phyloP scores from a whole-genome alignment of 1,140 invertebrate species.

The Pseudomyrmex dendroicus region DNA sequence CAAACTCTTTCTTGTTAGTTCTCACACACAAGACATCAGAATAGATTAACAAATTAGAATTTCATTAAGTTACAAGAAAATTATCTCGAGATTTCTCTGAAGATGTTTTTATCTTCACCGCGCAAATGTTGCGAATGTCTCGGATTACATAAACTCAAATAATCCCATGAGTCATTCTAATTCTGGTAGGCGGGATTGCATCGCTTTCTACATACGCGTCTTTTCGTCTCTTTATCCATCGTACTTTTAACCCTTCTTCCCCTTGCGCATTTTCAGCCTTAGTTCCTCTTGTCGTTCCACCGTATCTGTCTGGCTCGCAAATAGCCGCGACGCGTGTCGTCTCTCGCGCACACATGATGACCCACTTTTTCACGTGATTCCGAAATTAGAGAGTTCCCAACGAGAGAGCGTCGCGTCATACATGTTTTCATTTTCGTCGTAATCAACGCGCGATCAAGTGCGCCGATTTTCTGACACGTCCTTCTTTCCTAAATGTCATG shows the following conservation, averaged over 20 bases:
- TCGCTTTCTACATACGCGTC: conserved; percentile 1
- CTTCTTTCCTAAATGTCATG: conserved; percentile 32
- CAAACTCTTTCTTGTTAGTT: not conserved
- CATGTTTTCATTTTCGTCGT: conserved; percentile 49
- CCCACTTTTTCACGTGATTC: conserved; percentile 69
- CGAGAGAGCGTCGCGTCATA: conserved; percentile 1
- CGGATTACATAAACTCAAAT: conserved; percentile 75
- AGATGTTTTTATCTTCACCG: not conserved
- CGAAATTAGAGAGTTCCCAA: conserved; percentile 64
- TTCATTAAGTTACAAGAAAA: not conserved
- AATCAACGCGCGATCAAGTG: conserved; percentile 4
- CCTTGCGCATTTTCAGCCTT: conserved; percentile 35
- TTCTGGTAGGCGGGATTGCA: conserved; percentile 68
- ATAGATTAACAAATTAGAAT: not conserved
- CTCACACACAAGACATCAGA: not conserved
- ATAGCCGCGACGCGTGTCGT: conserved; percentile 64
- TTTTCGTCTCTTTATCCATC: not conserved
- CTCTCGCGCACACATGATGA: conserved; percentile 64
- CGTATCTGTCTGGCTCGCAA: conserved; percentile 61
- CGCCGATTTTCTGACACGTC: conserved; percentile 28
- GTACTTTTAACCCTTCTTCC: not conserved
- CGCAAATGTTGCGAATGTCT: conserved; percentile 66
- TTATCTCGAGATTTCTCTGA: not conserved
- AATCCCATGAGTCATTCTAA: conserved; percentile 73
- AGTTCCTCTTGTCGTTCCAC: conserved; percentile 14